Conservation (phyloP, 1,140 invertebrate species). For the Phthorimaea operculella region DNA sequence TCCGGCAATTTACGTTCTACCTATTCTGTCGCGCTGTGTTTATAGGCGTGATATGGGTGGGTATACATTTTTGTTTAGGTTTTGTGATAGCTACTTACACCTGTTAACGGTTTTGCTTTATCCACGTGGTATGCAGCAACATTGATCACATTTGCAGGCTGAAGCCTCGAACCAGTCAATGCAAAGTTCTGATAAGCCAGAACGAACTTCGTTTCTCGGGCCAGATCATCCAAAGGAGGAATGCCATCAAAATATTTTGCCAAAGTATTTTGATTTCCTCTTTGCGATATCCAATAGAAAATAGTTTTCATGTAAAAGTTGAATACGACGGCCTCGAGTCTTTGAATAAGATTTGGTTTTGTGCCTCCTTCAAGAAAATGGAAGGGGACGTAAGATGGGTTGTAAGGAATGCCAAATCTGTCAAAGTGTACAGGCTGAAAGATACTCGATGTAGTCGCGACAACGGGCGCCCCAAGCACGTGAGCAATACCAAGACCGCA, state of each 20-base stretch:
- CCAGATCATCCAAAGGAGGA: conserved; percentile 70
- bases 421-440: conserved; percentile 71
- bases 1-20: too few relatives aligned
- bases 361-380: conserved; percentile 68
- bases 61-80: too few relatives aligned
- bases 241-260: conserved; percentile 69
- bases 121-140: conserved; percentile 76
- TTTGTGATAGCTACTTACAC: conserved; percentile 47
- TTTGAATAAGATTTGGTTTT: conserved; percentile 67
- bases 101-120: conserved; percentile 67
- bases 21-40: too few relatives aligned
- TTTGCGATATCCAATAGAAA: conserved; percentile 47
- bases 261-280: conserved; percentile 50
- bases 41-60: too few relatives aligned
- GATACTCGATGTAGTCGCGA: conserved; percentile 68
- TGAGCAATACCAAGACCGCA: conserved; percentile 73
- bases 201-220: conserved; percentile 70
- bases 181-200: conserved; percentile 75
- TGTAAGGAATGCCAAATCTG: conserved; percentile 68
- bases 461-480: conserved; percentile 72
- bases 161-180: conserved; percentile 68
- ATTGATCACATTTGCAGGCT: conserved; percentile 73
- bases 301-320: conserved; percentile 42
- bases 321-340: conserved; percentile 47
- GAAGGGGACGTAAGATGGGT: conserved; percentile 69